Evolutionary conservation across 2,113 vertebrate species (phyloP).

Genomic region (Ramphastos sulfuratus): DNA sequence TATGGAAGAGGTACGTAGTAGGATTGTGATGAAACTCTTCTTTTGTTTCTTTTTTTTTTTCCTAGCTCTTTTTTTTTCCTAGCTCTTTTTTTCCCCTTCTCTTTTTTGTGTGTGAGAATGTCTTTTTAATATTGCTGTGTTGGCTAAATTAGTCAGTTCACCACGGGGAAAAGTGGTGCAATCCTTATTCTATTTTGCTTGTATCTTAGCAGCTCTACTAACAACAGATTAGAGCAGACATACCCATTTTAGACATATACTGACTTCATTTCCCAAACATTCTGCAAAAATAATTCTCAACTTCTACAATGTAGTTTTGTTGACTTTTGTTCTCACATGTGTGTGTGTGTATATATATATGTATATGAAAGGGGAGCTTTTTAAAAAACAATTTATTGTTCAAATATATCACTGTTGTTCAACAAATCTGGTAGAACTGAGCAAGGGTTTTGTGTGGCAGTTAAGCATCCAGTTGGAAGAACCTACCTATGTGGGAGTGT

Average conservation of each 20-base stretch:
- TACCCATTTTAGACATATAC: background rate
- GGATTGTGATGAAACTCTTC: background rate
- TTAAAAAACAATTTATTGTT: background rate
- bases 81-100: too few relatives aligned
- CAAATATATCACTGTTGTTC: conserved; percentile 10
- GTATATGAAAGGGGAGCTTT: background rate
- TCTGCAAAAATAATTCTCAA: background rate
- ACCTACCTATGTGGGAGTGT: conserved; percentile 62
- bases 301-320: background rate
- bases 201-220: background rate
- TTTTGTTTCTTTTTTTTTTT: too few relatives aligned
- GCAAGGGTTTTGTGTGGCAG: conserved; percentile 14
- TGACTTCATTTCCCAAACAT: background rate
- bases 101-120: too few relatives aligned
- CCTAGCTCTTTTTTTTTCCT: too few relatives aligned
- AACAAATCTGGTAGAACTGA: background rate
- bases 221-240: background rate
- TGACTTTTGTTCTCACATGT: background rate
- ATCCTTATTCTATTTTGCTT: background rate
- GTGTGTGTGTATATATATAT: background rate
- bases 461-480: conserved; percentile 75
- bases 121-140: background rate
- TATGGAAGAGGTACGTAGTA: background rate
- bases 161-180: rapidly evolving
- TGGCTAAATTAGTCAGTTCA: background rate